A percentile compares a stretch with the other conserved stretches of the same genome.
These are phyloP conservation scores for Globicephala melas DNA, from an alignment of 2,113 vertebrate genomes.

Conservation along the genomic window DNA sequence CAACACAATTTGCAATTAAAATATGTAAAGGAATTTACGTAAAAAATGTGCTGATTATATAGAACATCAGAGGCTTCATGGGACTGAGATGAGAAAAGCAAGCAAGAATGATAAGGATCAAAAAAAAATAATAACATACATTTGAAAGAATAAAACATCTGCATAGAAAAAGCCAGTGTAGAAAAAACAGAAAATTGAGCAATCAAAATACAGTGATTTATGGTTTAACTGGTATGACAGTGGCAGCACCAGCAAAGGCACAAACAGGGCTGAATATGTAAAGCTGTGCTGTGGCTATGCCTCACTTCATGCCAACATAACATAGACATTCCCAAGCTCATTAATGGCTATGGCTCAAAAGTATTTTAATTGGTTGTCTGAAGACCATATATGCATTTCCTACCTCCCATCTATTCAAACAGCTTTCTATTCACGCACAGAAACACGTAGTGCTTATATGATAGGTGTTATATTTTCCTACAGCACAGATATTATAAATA, in stretches of 20 bases:
- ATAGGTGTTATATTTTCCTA: not conserved
- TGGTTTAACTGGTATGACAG: not conserved
- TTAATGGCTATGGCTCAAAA: not conserved
- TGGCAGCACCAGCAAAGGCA: not conserved
- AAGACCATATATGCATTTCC: not conserved
- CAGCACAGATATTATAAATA: not conserved
- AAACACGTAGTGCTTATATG: not conserved
- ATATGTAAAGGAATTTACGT: slow-evolving; percentile 74
- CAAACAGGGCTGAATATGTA: not conserved
- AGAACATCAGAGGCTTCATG: slow-evolving; percentile 49
- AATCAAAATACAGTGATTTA: not conserved
- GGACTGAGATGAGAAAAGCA: slow-evolving; percentile 43
- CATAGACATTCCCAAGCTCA: not conserved
- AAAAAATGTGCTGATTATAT: slow-evolving; percentile 67
- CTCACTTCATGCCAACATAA: not conserved
- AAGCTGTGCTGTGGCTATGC: not conserved
- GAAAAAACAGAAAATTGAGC: slow-evolving; percentile 54
- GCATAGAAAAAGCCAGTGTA: slow-evolving; percentile 47
- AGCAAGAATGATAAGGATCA: slow-evolving; percentile 42
- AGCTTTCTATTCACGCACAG: not conserved
- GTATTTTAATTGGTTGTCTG: not conserved
- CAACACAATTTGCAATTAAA: slow-evolving; percentile 80
- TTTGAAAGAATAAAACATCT: slow-evolving; percentile 37
- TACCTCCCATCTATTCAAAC: not conserved
- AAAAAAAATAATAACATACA: not conserved